Evolutionary conservation across 2,888 invertebrate genomes (phyloP), one percentile per base, ranked within the genome.

Genomic region (Hoplodrina blanda): DNA sequence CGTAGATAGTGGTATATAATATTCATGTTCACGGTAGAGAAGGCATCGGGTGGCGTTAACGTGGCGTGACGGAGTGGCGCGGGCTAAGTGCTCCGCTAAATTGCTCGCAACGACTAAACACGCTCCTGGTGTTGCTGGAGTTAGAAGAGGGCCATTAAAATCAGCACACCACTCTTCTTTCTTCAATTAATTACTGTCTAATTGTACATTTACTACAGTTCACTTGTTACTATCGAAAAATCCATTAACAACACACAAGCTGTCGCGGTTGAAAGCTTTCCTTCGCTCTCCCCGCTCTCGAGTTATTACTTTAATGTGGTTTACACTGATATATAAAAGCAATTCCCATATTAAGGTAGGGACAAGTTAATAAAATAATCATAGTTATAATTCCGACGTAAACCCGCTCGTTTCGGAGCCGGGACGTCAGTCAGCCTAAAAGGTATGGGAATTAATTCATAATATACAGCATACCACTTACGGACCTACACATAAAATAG

Each of bases 21-120:
- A 84, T 85, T 80, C 87, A 83, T 80, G 85, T 85, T 86, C 79
- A 85, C 82, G 86, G 75, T 78, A 80, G 80, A 83, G 85, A 78
- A 82, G 80, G 82, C 84, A 84, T 84, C 82, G 85, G 88, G 82
- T 85, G 87, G 82, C 81, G 89, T 78, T 90, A 93, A 91, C 88
- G 90, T 82, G 87, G 82, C 91, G 89, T 91, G 91, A 89, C 91
- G 88, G 86, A 90, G 90, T 88, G 85, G 84, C 83, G 67, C 82
- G 82, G 87, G 87, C 89, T 91, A 91, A 93, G 92, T 91, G 92
- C 91, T 91, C 78, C 83, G 87, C 86, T 91, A 91, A 93, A 93
- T 91, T 92, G 90, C 88, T 90, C 89, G 86, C 87, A 85, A 87
- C 89, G 86, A 85, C 89, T 87, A 86, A 88, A 86, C 83, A 82